Conservation (phyloP, 37 sponge, comb jelly and placozoan species). For the Haliclona indistincta region DNA sequence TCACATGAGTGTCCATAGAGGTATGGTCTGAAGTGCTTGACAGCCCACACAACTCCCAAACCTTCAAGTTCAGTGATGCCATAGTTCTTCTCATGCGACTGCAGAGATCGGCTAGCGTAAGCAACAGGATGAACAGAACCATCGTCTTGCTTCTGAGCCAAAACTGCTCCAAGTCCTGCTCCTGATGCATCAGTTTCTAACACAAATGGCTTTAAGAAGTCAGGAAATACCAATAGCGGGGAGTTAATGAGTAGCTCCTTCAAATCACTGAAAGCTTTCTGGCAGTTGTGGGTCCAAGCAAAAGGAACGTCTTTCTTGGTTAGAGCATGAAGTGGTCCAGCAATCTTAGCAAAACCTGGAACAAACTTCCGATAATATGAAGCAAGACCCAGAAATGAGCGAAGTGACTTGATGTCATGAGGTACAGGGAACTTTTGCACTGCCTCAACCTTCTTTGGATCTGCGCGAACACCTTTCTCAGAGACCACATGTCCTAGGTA, state of each 20-base stretch:
- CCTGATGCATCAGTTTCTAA: conserved; percentile 69
- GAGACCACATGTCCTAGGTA: conserved; percentile 51
- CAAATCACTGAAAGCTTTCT: conserved; percentile 45
- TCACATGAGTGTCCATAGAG: conserved; percentile 56
- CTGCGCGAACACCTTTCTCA: conserved; percentile 18
- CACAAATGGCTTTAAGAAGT: conserved; percentile 15
- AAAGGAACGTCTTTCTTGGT: conserved; percentile 37
- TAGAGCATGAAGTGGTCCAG: conserved; percentile 38
- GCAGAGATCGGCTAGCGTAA: conserved; percentile 60
- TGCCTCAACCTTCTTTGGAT: conserved; percentile 26
- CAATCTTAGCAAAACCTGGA: conserved; percentile 30
- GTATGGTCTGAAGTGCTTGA: conserved; percentile 58
- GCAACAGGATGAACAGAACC: conserved; percentile 25
- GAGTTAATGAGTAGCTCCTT: conserved; percentile 32
- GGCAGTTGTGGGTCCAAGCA: conserved; percentile 33
- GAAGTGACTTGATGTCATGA: conserved; percentile 19
- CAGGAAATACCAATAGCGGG: conserved; percentile 45
- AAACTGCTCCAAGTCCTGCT: conserved; percentile 52
- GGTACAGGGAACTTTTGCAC: conserved; percentile 26
- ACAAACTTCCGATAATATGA: conserved; percentile 57
- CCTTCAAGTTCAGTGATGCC: conserved; percentile 63
- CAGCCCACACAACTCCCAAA: conserved; percentile 67
- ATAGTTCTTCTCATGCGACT: conserved; percentile 51
- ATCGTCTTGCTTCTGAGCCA: conserved; percentile 50
- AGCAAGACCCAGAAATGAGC: conserved; percentile 41